Evolutionary conservation across 2,113 vertebrate species (phyloP).

Genomic region (Hippocampus guttulatus): DNA sequence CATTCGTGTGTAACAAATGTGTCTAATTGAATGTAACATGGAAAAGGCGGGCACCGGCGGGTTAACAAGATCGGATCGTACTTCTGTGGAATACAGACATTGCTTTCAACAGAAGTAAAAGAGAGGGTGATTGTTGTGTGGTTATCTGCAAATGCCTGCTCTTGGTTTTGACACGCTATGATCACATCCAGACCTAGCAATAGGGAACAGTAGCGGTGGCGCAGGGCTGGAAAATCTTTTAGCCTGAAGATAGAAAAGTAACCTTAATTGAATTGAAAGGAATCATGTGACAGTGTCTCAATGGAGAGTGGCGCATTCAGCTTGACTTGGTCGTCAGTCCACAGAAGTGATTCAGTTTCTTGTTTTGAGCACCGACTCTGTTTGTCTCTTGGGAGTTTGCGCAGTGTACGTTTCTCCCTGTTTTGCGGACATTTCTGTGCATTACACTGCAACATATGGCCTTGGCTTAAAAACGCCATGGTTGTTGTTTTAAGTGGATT

Average conservation of each 20-base stretch:
- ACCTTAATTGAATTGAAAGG: not conserved
- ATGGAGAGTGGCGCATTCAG: not conserved
- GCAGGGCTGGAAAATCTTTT: not conserved
- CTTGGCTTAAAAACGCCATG: not conserved
- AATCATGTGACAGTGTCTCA: conserved; percentile 14
- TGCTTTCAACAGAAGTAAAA: conserved; percentile 23
- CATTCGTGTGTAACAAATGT: not conserved
- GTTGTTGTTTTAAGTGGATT: not conserved
- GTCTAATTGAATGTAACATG: not conserved
- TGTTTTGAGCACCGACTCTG: not conserved
- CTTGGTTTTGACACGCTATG: conserved; percentile 8
- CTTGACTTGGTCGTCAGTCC: not conserved
- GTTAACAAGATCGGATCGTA: not conserved
- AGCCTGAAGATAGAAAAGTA: not conserved
- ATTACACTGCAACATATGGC: not conserved
- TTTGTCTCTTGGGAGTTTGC: not conserved
- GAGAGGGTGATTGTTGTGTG: conserved; percentile 7
- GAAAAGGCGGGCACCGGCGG: no score
- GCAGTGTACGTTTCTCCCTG: not conserved
- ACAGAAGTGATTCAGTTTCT: not conserved
- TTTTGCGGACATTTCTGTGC: not conserved
- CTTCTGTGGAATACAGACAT: conserved; percentile 19
- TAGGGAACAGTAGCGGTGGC: not conserved
- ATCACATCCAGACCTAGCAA: not conserved
- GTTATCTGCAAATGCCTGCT: conserved; percentile 15